Evolutionary conservation across 2,113 vertebrate genomes (phyloP).

Genomic region (Anseranas semipalmata): DNA sequence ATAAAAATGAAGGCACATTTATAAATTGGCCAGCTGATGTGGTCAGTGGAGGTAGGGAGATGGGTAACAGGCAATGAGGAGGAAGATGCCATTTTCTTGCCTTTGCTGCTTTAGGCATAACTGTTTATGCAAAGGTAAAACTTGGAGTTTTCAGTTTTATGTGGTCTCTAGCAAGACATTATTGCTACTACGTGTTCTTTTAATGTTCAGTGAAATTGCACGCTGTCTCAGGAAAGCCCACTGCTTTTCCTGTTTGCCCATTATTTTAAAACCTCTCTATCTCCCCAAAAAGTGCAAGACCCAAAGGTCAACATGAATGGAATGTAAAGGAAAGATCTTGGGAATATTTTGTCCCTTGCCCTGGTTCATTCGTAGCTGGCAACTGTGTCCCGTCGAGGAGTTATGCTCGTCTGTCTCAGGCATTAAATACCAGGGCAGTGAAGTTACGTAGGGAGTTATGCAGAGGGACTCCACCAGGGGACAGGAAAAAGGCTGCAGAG

Average conservation of each 20-base stretch:
- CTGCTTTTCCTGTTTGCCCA: not conserved
- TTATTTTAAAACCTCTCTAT: not conserved
- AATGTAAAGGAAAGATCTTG: not conserved
- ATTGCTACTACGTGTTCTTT: fast-evolving
- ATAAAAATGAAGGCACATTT: not conserved
- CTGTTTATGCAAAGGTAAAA: not conserved
- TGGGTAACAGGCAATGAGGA: not conserved
- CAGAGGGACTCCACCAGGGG: not conserved
- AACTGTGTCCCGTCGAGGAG: not conserved
- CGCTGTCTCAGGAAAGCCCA: not conserved
- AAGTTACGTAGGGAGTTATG: fast-evolving
- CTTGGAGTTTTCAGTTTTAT: not conserved
- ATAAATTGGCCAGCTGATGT: not conserved
- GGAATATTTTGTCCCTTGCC: not conserved
- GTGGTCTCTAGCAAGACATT: not conserved
- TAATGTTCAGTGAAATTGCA: not conserved
- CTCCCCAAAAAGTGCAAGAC: not conserved
- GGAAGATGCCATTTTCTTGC: not conserved
- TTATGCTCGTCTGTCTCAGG: not conserved
- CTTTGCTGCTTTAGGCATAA: not conserved
- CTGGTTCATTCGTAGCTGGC: not conserved
- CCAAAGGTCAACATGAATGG: not conserved
- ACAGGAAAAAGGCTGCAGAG: not conserved
- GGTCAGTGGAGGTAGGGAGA: not conserved
- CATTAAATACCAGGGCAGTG: not conserved